Percentiles rank a stretch among this genome's conserved stretches.
These are phyloP conservation scores for Thalpophila matura DNA, from an alignment of 2,888 invertebrate genomes.

Conservation along the genomic window DNA sequence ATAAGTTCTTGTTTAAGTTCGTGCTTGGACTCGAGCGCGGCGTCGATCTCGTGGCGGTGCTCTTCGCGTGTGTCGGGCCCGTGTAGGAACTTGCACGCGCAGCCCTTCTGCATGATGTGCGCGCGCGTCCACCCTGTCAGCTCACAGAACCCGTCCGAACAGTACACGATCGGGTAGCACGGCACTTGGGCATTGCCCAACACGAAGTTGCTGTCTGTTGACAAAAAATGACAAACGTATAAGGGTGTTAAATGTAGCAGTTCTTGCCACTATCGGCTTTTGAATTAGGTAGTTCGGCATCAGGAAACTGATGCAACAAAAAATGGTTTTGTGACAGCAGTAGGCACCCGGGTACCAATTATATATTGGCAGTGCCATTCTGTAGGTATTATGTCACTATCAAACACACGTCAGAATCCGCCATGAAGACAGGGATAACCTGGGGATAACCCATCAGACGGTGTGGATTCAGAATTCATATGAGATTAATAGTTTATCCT, in stretches of 20 bases:
- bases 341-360: no score
- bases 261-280: not conserved
- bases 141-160: constrained; percentile 99
- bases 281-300: not conserved
- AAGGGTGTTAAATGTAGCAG: not conserved
- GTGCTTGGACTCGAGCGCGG: constrained; percentile 96
- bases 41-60: constrained; percentile 96
- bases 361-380: not conserved
- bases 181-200: constrained; percentile 98
- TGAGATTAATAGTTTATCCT: no score
- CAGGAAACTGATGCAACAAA: not conserved
- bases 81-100: constrained; percentile 98
- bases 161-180: constrained; percentile 98
- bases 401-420: not conserved
- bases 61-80: constrained; percentile 97
- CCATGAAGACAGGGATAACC: not conserved
- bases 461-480: not conserved
- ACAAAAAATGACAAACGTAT: constrained; percentile 19
- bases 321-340: not conserved
- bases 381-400: not conserved
- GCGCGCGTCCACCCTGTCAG: constrained; percentile 98
- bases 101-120: constrained; percentile 99
- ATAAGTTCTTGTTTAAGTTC: constrained; percentile 98
- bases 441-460: not conserved
- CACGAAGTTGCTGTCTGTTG: constrained; percentile 98